Conservation (phyloP, 2,888 invertebrate genomes). For the Cephus pulcher region DNA sequence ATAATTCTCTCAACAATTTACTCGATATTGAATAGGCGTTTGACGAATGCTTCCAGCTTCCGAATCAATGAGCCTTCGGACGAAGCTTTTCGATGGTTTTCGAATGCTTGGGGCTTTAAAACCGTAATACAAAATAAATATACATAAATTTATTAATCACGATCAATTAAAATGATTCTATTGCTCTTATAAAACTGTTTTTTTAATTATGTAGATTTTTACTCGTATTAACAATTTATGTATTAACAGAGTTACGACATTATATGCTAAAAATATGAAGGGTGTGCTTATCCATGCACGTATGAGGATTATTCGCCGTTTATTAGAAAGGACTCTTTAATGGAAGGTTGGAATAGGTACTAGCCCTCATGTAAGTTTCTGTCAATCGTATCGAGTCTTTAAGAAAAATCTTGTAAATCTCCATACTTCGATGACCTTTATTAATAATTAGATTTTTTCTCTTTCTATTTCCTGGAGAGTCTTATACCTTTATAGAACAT, state of each 20-base stretch:
- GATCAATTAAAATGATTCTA: neutral
- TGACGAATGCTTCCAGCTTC: neutral
- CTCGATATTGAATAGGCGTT: neutral
- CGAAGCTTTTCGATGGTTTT: neutral
- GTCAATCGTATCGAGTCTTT: neutral
- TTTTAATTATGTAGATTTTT: neutral
- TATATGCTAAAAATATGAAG: too few relatives aligned
- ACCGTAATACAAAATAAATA: neutral
- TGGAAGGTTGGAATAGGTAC: neutral
- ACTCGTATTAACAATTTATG: too few relatives aligned
- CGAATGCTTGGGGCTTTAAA: neutral
- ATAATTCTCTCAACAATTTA: neutral
- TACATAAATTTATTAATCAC: neutral
- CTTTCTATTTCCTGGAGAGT: neutral
- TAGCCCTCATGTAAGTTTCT: neutral
- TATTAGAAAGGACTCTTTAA: neutral
- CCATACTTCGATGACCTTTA: neutral
- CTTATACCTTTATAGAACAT: neutral
- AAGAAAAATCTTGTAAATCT: neutral
- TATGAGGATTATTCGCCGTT: neutral
- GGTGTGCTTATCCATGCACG: neutral
- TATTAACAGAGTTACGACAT: too few relatives aligned
- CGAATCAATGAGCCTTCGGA: neutral
- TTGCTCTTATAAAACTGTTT: neutral
- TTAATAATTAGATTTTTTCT: neutral